Evolutionary conservation across 2,113 vertebrate species (phyloP), one percentile per base, ranked within the genome.

Genomic region (Sander lucioperca): DNA sequence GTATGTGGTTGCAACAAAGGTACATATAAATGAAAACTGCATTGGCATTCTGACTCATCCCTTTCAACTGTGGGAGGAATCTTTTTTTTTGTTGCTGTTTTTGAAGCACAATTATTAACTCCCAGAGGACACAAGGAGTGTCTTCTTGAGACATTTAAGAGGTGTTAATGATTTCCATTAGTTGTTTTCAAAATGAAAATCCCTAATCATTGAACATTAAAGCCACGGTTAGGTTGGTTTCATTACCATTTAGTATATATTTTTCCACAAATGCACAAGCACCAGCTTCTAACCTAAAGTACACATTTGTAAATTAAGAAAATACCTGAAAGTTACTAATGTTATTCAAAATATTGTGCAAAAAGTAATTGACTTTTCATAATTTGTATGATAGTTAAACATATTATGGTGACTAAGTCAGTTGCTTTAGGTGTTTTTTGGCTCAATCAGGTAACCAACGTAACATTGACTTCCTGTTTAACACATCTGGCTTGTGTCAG

Each of bases 1-100:
- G 12, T 45, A 56, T 39, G 36, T 2, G 14, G n/a, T 57, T 33
- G 21, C 30, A 66, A 73, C 70, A 78, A 43, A 67, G 39, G 47
- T 15, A 25, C 14, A 73, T 56, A 30, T 72, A 45, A 73, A 74
- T 58, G 13, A 62, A 83, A 57, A 63, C 39, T 36, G 4, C 50
- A 65, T 48, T 63, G 58, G 18, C 66, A 57, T 56, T 71, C 19
- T 48, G 51, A 65, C 21, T 50, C 64, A 77, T 77, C 30, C 43
- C 12, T 61, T 45, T 75, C 27, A 51, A 56, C 23, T 21, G 33
- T 5, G 16, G 9, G 5, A 59, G 12, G 16, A 45, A 68, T 48
- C 4, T 21, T 30, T 62, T 9, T 33, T 50, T 27, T 53, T 30
- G 0, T 30, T 16, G n/a, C 14, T 4, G 10, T 21, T 59, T 74